Evolutionary conservation across 2,797 vertebrate genomes (phyloP).

Genomic region (Parauchenoglanis punctatus): DNA sequence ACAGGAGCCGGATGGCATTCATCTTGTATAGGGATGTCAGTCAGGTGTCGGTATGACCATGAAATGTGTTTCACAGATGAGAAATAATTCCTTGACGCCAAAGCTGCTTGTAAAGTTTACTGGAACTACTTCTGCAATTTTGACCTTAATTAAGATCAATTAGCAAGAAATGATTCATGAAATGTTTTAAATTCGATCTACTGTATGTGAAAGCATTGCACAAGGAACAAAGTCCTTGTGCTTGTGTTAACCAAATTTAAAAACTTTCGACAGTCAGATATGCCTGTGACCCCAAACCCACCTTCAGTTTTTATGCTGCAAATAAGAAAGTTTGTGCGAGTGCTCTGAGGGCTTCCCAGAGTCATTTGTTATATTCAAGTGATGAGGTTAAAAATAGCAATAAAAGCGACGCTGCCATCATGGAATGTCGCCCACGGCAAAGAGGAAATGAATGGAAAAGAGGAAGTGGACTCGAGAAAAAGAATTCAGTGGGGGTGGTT

Average conservation of each 20-base stretch:
- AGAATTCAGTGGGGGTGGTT: not conserved
- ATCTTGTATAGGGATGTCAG: not conserved
- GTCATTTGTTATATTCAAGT: conserved; percentile 36
- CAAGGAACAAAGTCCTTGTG: not conserved
- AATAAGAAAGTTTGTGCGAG: not conserved
- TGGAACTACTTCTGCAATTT: not conserved
- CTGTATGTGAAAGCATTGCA: not conserved
- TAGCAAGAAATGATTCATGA: not conserved
- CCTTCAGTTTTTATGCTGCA: not conserved
- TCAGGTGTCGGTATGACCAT: not conserved
- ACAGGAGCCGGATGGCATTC: not conserved
- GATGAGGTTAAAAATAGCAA: conserved; percentile 42
- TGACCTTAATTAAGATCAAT: not conserved
- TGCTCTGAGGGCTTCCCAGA: conserved; percentile 6
- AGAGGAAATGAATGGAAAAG: conserved; percentile 20
- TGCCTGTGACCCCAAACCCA: not conserved
- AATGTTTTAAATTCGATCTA: conserved; percentile 2
- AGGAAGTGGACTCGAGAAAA: not conserved
- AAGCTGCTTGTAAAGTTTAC: not conserved
- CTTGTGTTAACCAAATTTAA: not conserved
- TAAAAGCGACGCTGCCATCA: conserved; percentile 18
- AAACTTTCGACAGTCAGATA: not conserved
- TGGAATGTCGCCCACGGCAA: not conserved
- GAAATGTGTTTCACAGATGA: not conserved
- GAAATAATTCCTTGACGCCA: not conserved